Percentiles rank a stretch among this genome's conserved stretches.
phyloP scores from a whole-genome alignment of 2,797 vertebrate genomes.

The Esox lucius region DNA sequence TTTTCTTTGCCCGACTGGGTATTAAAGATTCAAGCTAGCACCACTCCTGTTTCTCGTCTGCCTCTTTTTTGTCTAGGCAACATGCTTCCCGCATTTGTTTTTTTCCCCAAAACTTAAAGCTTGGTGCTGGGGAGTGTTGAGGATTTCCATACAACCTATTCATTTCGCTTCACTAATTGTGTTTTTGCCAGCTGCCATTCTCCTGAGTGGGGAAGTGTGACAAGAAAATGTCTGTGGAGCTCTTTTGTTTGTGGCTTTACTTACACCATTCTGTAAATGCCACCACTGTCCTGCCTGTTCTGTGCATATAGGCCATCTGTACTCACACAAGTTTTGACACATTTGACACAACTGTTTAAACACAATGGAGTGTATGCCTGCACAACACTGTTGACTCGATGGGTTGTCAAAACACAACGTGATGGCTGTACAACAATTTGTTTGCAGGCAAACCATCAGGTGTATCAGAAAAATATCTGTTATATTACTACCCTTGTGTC shows the following conservation, averaged over 20 bases:
- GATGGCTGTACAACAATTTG: neutral
- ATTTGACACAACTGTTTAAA: neutral
- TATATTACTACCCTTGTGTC: neutral
- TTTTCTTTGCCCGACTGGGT: neutral
- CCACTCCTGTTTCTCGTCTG: neutral
- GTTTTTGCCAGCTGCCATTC: neutral
- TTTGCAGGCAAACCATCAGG: neutral
- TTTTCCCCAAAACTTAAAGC: neutral
- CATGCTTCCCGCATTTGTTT: neutral
- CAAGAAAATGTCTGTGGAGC: neutral
- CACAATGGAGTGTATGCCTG: neutral
- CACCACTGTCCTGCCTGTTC: too few relatives aligned
- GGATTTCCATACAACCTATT: neutral
- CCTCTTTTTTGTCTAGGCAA: neutral
- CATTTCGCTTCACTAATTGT: neutral
- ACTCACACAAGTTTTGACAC: neutral
- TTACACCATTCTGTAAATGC: neutral
- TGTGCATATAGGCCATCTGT: neutral
- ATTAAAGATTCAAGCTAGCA: neutral
- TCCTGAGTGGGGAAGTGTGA: neutral
- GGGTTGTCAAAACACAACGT: neutral
- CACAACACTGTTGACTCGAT: neutral
- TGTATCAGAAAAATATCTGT: neutral
- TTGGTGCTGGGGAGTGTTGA: neutral
- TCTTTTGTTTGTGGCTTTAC: neutral